Conservation (phyloP, 2,113 vertebrate genomes). For the Melanerpes formicivorus region DNA sequence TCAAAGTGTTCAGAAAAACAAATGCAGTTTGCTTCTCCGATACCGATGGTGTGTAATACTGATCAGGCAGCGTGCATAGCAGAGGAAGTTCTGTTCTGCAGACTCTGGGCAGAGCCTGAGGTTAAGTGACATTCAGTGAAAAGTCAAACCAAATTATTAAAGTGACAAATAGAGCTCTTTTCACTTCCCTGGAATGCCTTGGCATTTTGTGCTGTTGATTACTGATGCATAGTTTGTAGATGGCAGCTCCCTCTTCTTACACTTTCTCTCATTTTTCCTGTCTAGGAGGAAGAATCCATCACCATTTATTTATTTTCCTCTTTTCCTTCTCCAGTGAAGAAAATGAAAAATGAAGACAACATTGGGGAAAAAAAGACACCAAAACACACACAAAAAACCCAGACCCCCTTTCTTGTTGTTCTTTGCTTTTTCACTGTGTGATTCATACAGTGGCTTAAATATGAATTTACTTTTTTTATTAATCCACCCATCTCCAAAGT, state of each 20-base stretch:
- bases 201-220: slow-evolving; percentile 18
- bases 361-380: neutral
- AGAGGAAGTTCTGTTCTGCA: slow-evolving; percentile 44
- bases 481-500: neutral
- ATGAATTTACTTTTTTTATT: neutral
- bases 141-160: slow-evolving; percentile 51
- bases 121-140: slow-evolving; percentile 49
- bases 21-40: slow-evolving; percentile 5
- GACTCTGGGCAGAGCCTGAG: slow-evolving; percentile 32
- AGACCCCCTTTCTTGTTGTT: neutral
- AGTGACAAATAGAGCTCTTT: slow-evolving; percentile 32
- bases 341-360: neutral
- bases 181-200: slow-evolving; percentile 7
- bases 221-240: neutral
- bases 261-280: neutral
- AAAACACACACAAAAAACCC: neutral
- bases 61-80: slow-evolving; percentile 28
- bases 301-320: neutral
- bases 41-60: slow-evolving; percentile 39
- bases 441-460: neutral
- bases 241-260: neutral
- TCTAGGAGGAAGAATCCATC: neutral
- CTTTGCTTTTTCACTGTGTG: neutral
- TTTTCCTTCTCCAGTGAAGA: slow-evolving; percentile 13
- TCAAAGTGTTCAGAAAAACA: slow-evolving; percentile 26